These are phyloP conservation scores for Mercenaria mercenaria DNA, from an alignment of 1,140 invertebrate species.

Conservation along the genomic window DNA sequence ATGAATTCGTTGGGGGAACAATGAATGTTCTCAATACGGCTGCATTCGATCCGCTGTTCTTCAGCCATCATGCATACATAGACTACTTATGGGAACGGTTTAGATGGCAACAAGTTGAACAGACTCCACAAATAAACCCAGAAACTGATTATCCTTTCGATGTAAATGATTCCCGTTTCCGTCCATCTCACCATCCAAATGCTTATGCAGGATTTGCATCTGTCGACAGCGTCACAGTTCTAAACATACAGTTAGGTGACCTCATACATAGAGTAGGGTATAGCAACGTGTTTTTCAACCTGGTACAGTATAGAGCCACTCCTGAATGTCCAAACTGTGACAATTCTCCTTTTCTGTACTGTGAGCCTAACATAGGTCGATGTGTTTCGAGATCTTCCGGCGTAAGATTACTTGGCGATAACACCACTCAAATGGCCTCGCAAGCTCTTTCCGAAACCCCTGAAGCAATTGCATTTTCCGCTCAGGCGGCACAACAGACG, in stretches of 20 bases:
- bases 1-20: constrained; percentile 77
- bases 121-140: constrained; percentile 67
- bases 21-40: constrained; percentile 78
- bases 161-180: constrained; percentile 2
- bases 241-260: constrained; percentile 12
- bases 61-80: constrained; percentile 85
- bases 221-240: neutral
- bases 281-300: constrained; percentile 64
- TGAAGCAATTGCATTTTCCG: no score
- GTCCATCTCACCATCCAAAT: constrained; percentile 53
- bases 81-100: constrained; percentile 83
- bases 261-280: constrained; percentile 69
- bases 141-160: constrained; percentile 52
- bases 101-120: constrained; percentile 72
- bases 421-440: no score
- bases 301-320: constrained; percentile 72
- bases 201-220: constrained; percentile 71
- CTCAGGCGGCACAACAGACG: no score
- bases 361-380: constrained; percentile 56
- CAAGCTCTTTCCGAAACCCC: no score
- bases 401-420: no score
- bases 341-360: constrained; percentile 69
- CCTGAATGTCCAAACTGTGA: constrained; percentile 77
- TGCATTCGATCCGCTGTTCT: constrained; percentile 85
- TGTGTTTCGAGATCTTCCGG: no score